Percentiles rank a stretch among this genome's conserved stretches.
phyloP scores from a whole-genome alignment of 1,140 invertebrate species.

The Euura lappo region DNA sequence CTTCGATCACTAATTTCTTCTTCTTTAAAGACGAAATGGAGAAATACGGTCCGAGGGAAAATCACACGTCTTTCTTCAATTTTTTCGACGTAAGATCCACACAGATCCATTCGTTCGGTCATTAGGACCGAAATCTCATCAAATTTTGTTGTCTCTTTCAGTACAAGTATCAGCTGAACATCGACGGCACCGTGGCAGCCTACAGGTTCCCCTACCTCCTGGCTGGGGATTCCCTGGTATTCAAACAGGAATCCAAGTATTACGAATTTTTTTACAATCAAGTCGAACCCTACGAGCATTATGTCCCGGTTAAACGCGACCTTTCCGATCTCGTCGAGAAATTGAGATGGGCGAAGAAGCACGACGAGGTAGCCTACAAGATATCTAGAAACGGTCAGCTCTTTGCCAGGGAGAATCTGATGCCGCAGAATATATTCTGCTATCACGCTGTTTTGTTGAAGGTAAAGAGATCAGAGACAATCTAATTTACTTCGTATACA shows the following conservation, averaged over 20 bases:
- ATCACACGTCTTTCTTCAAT: conserved; percentile 89
- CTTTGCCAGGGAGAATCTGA: conserved; percentile 80
- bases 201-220: conserved; percentile 93
- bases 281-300: conserved; percentile 80
- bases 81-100: conserved; percentile 86
- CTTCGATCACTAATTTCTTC: conserved; percentile 94
- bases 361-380: conserved; percentile 75
- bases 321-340: conserved; percentile 82
- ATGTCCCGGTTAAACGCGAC: conserved; percentile 81
- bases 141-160: conserved; percentile 60
- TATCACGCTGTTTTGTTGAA: conserved; percentile 85
- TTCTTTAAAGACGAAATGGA: conserved; percentile 89
- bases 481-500: not conserved
- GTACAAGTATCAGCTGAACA: conserved; percentile 95
- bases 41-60: conserved; percentile 84
- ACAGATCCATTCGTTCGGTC: conserved; percentile 32
- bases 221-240: conserved; percentile 82
- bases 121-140: too few species aligned
- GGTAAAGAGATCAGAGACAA: conserved; percentile 55
- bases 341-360: conserved; percentile 78
- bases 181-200: conserved; percentile 96
- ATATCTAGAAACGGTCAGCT: conserved; percentile 76
- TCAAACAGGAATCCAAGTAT: conserved; percentile 93
- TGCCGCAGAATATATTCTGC: conserved; percentile 88
- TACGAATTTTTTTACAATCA: conserved; percentile 94